phyloP scores from a whole-genome alignment of 30 jellyfish, hydroid and myxozoan species.

The Haliclystus octoradiatus region DNA sequence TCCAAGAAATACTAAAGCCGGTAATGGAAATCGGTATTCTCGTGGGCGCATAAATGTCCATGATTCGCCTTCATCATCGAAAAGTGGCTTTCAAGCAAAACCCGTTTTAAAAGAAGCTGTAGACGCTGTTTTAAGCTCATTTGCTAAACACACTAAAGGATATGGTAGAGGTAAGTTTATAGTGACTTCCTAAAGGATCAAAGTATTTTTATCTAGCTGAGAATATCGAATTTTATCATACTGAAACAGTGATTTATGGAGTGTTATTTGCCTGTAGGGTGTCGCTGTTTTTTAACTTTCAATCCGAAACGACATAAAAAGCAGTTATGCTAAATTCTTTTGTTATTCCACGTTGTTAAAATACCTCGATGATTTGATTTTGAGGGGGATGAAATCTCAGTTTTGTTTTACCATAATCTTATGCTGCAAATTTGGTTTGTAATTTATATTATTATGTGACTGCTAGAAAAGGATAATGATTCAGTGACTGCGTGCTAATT shows the following conservation, averaged over 20 bases:
- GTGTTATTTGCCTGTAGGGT: too few species aligned
- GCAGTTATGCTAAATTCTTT: too few species aligned
- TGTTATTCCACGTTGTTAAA: too few species aligned
- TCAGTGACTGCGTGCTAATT: too few species aligned
- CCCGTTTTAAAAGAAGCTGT: constrained; percentile 29
- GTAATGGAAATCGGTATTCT: neutral
- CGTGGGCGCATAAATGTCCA: neutral
- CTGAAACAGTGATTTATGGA: neutral
- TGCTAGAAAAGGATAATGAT: too few species aligned
- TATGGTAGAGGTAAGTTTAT: constrained; percentile 20
- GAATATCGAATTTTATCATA: neutral
- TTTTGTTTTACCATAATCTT: too few species aligned
- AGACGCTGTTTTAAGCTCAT: constrained; percentile 34
- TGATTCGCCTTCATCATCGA: neutral
- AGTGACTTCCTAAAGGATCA: neutral
- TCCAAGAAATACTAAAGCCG: neutral
- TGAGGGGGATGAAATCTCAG: too few species aligned
- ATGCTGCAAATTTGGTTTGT: too few species aligned
- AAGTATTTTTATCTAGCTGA: neutral
- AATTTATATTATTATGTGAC: too few species aligned
- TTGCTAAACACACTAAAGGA: constrained; percentile 57
- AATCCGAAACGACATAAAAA: too few species aligned
- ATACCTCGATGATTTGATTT: too few species aligned
- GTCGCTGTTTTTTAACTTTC: too few species aligned
- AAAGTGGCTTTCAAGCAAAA: neutral